These are phyloP conservation scores for Galaxias olidus DNA, from an alignment of 2,797 vertebrate species.

Conservation along the genomic window DNA sequence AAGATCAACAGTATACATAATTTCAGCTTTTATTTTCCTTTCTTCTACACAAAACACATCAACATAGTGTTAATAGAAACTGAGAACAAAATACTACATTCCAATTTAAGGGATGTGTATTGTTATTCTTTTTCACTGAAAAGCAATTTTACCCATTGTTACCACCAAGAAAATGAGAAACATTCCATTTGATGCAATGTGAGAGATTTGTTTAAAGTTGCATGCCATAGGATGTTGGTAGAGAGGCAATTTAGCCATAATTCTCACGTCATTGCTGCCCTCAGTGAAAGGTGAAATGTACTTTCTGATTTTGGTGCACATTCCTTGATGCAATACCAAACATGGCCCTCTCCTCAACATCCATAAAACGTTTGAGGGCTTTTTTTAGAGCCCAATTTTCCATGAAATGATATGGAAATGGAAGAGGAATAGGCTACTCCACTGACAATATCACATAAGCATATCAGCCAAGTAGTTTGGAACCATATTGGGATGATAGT, in stretches of 20 bases:
- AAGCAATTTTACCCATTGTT: conserved; percentile 22
- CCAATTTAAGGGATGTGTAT: neutral
- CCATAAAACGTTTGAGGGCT: neutral
- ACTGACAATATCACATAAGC: too few species aligned
- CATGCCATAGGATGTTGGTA: conserved; percentile 21
- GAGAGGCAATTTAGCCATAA: conserved; percentile 30
- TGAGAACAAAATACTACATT: too few species aligned
- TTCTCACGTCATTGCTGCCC: conserved; percentile 31
- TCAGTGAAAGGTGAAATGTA: conserved; percentile 19
- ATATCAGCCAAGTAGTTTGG: too few species aligned
- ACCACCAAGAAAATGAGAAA: conserved; percentile 22
- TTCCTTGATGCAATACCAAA: conserved; percentile 23
- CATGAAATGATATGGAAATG: neutral
- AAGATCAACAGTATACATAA: too few species aligned
- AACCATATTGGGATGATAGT: too few species aligned
- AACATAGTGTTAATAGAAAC: too few species aligned
- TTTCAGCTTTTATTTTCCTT: too few species aligned
- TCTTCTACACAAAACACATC: too few species aligned
- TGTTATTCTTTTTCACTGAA: conserved; percentile 13
- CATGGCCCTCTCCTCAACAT: neutral
- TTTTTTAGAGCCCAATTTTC: neutral
- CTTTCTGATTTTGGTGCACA: conserved; percentile 18
- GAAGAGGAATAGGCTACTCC: neutral
- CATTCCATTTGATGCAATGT: conserved; percentile 15
- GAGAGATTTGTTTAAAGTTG: conserved; percentile 24